Evolutionary conservation across 2,888 invertebrate genomes (phyloP).

Genomic region (Phortica okadai): DNA sequence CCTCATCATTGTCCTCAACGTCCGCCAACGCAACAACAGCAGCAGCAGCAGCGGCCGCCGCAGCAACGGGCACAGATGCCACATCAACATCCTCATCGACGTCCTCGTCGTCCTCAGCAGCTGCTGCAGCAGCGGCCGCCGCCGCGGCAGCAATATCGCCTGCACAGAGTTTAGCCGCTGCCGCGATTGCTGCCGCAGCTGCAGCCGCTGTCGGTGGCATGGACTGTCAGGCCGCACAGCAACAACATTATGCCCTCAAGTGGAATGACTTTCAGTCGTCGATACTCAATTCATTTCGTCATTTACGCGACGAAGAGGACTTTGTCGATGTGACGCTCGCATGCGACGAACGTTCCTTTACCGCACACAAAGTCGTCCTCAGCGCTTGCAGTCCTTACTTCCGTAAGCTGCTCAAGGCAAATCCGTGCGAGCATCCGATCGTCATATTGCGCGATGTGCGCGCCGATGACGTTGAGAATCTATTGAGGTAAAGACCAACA

Average conservation of each 20-base stretch:
- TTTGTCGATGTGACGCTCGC: constrained; percentile 95
- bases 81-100: constrained; percentile 30
- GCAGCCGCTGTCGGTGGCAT: constrained; percentile 35
- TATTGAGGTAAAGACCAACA: constrained; percentile 82
- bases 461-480: constrained; percentile 90
- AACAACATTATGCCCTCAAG: constrained; percentile 94
- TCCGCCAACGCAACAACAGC: constrained; percentile 50
- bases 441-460: constrained; percentile 91
- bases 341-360: constrained; percentile 92
- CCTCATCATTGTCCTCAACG: constrained; percentile 53
- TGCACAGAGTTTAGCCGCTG: constrained; percentile 48
- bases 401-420: constrained; percentile 90
- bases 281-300: constrained; percentile 92
- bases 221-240: constrained; percentile 77
- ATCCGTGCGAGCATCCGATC: constrained; percentile 93
- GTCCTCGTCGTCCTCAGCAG: constrained; percentile 40
- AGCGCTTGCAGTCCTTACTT: constrained; percentile 97
- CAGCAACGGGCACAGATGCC: constrained; percentile 43
- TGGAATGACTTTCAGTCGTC: constrained; percentile 97
- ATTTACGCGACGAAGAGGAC: constrained; percentile 92
- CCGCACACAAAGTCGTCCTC: constrained; percentile 92
- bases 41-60: constrained; percentile 49
- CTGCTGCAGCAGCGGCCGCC: constrained; percentile 43
- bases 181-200: constrained; percentile 52
- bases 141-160: constrained; percentile 44